Evolutionary conservation across 2,113 vertebrate species (phyloP).

Genomic region (Philantomba maxwellii): DNA sequence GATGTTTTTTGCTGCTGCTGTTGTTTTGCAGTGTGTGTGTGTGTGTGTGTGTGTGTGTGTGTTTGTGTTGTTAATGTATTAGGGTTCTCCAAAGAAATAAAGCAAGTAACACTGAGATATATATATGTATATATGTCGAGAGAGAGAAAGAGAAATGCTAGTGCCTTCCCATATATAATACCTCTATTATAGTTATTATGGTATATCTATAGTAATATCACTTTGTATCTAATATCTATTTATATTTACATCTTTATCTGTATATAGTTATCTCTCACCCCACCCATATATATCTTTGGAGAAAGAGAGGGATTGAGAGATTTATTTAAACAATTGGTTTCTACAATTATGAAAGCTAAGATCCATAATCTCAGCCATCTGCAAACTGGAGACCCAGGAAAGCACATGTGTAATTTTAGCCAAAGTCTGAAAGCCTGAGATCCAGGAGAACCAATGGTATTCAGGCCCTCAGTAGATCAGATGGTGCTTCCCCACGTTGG

Average conservation of each 20-base stretch:
- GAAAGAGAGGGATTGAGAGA: neutral
- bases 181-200: neutral
- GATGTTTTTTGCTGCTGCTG: too few relatives aligned
- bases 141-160: neutral
- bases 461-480: neutral
- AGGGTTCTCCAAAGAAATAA: neutral
- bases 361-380: neutral
- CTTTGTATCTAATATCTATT: neutral
- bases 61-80: neutral
- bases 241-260: neutral
- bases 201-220: neutral
- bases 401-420: neutral
- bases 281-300: neutral
- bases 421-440: neutral
- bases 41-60: neutral
- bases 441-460: neutral
- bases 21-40: neutral
- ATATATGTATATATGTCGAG: neutral
- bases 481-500: rapidly evolving
- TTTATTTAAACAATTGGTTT: neutral
- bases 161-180: neutral
- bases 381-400: neutral
- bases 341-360: neutral
- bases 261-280: neutral
- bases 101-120: neutral